Percentiles rank a stretch among this genome's conserved stretches.
These are phyloP conservation scores for Mamestra brassicae DNA, from an alignment of 2,888 invertebrate species.

Conservation along the genomic window DNA sequence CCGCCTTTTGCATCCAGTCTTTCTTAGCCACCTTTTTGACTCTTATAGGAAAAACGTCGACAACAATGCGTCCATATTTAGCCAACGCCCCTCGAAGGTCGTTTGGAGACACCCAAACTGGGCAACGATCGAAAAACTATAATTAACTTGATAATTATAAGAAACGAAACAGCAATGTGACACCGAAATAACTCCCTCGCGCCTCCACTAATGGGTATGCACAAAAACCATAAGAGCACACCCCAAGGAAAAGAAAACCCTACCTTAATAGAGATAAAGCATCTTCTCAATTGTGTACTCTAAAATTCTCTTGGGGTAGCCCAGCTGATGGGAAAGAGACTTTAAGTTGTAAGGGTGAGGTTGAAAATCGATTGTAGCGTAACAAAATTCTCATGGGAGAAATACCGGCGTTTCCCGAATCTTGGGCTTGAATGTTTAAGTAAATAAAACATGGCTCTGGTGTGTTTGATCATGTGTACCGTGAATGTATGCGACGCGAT, in stretches of 20 bases:
- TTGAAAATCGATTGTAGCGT: slow-evolving; percentile 7
- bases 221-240: slow-evolving; percentile 65
- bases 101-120: slow-evolving; percentile 28
- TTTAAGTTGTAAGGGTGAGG: rapidly evolving
- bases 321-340: slow-evolving; percentile 8
- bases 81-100: slow-evolving; percentile 45
- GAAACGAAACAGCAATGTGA: slow-evolving; percentile 71
- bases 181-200: slow-evolving; percentile 74
- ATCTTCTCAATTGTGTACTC: slow-evolving; percentile 5
- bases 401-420: slow-evolving; percentile 64
- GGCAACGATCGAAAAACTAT: slow-evolving; percentile 58
- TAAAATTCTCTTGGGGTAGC: neutral
- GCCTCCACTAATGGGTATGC: slow-evolving; percentile 70
- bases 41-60: neutral
- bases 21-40: too few species aligned
- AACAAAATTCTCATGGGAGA: slow-evolving; percentile 45
- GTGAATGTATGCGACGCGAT: slow-evolving; percentile 38
- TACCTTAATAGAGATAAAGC: neutral
- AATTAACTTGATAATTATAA: slow-evolving; percentile 69
- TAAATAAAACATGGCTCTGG: slow-evolving; percentile 63
- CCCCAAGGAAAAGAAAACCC: slow-evolving; percentile 25
- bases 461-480: slow-evolving; percentile 66
- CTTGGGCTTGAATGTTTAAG: slow-evolving; percentile 60
- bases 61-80: slow-evolving; percentile 28
- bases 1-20: neutral